A percentile compares a stretch with the other conserved stretches of the same genome.
phyloP scores from a whole-genome alignment of 2,113 vertebrate genomes.

The Piprites chloris region DNA sequence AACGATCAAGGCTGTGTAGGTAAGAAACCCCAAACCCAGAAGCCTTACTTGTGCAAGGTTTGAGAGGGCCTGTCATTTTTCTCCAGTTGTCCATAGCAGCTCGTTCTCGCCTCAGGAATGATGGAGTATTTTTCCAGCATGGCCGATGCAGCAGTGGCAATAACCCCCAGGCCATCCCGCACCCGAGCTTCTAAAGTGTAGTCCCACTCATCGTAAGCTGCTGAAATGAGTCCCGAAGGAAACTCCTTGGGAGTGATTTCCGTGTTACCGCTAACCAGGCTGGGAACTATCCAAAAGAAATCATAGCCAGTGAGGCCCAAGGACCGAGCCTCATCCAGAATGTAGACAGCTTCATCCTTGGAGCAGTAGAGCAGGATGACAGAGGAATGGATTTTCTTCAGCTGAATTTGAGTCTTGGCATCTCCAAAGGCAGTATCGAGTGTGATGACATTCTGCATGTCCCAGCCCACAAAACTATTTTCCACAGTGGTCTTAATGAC shows the following conservation, averaged over 20 bases:
- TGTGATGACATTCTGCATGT: slow-evolving; percentile 90
- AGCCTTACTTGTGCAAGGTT: slow-evolving; percentile 90
- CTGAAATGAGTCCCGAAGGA: slow-evolving; percentile 93
- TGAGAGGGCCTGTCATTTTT: slow-evolving; percentile 84
- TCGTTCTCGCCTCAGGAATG: slow-evolving; percentile 90
- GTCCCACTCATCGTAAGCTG: slow-evolving; percentile 97
- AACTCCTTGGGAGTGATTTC: slow-evolving; percentile 89
- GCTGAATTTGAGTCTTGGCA: slow-evolving; percentile 88
- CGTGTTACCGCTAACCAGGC: slow-evolving; percentile 88
- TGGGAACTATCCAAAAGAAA: slow-evolving; percentile 97
- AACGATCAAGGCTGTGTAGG: background rate
- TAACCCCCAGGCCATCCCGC: slow-evolving; percentile 90
- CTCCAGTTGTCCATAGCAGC: slow-evolving; percentile 90
- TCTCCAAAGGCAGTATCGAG: slow-evolving; percentile 91
- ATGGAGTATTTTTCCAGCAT: slow-evolving; percentile 93
- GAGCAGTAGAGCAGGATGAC: slow-evolving; percentile 96
- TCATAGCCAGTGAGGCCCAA: slow-evolving; percentile 94
- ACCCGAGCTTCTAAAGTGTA: slow-evolving; percentile 90
- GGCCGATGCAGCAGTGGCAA: slow-evolving; percentile 89
- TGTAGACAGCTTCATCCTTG: slow-evolving; percentile 90
- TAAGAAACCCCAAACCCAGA: background rate
- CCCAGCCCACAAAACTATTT: slow-evolving; percentile 99
- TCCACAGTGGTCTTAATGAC: slow-evolving; percentile 94
- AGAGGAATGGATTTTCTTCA: slow-evolving; percentile 96
- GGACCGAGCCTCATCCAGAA: slow-evolving; percentile 93